These are phyloP conservation scores for Myotis findleyi DNA, from an alignment of 2,797 vertebrate genomes.

Conservation along the genomic window DNA sequence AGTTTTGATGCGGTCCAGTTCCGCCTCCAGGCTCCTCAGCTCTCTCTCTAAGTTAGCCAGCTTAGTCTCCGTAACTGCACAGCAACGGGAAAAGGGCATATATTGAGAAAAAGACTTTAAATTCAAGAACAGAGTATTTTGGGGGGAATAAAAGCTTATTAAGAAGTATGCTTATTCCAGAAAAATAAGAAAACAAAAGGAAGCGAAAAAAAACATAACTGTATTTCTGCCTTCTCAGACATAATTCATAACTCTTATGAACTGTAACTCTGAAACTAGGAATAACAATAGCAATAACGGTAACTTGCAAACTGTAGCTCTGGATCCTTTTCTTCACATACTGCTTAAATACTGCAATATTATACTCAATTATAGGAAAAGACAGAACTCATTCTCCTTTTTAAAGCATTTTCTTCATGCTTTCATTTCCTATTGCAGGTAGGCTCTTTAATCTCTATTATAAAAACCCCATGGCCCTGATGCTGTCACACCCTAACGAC, in stretches of 20 bases:
- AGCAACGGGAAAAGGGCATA: not conserved
- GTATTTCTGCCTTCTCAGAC: not conserved
- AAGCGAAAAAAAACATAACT: not conserved
- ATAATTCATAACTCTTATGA: not conserved
- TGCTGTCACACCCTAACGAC: no score
- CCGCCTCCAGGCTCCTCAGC: conserved; percentile 11
- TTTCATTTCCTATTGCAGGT: conserved; percentile 8
- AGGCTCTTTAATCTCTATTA: not conserved
- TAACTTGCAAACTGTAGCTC: not conserved
- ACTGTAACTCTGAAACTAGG: not conserved
- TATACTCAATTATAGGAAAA: not conserved
- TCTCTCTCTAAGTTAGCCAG: conserved; percentile 55
- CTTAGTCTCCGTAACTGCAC: conserved; percentile 24
- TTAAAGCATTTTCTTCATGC: not conserved
- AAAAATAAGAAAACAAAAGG: not conserved
- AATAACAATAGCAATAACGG: not conserved
- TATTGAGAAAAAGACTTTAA: not conserved
- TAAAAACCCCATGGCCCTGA: no score
- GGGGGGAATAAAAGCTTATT: no score
- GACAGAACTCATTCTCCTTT: not conserved
- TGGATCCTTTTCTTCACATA: not conserved
- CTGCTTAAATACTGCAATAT: not conserved
- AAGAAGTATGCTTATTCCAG: not conserved
- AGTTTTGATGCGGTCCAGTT: conserved; percentile 41
- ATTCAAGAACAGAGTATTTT: not conserved